Conservation (phyloP, 1,140 invertebrate genomes). For the Meloidogyne chitwoodi region DNA sequence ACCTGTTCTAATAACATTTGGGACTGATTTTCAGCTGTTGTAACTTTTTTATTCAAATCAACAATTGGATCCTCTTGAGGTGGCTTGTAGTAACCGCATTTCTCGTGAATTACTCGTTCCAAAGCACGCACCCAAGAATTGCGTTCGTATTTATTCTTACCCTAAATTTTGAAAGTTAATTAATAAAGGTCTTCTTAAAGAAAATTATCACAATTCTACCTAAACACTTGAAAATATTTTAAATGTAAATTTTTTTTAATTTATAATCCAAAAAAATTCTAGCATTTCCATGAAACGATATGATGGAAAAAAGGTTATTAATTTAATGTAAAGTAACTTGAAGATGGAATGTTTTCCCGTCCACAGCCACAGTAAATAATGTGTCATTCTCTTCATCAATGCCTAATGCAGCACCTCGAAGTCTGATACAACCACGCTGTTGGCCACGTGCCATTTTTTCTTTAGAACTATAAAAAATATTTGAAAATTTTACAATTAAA, state of each 20-base stretch:
- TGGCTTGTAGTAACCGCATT: constrained; percentile 49
- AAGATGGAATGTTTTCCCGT: constrained; percentile 98
- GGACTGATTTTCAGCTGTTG: constrained; percentile 90
- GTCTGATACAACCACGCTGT: constrained; percentile 81
- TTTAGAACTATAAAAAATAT: constrained; percentile 63
- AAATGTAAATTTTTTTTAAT: no score
- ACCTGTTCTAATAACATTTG: constrained; percentile 90
- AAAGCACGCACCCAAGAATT: constrained; percentile 89
- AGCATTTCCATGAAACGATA: not conserved
- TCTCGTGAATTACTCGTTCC: constrained; percentile 77
- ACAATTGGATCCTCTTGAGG: constrained; percentile 38
- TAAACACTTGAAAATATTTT: no score
- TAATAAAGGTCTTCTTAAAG: no score
- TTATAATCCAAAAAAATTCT: no score
- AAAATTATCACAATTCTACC: no score
- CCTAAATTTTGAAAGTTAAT: constrained; percentile 59
- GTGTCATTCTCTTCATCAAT: constrained; percentile 98
- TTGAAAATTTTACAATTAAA: not conserved
- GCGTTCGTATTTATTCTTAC: constrained; percentile 83
- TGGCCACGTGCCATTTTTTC: constrained; percentile 98
- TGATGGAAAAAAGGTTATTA: not conserved
- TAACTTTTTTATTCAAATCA: constrained; percentile 79
- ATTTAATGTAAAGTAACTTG: constrained; percentile 65
- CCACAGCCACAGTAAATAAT: constrained; percentile 96
- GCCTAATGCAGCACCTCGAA: constrained; percentile 83